phyloP scores from a whole-genome alignment of 2,797 vertebrate species.

The Pangasius macronema region DNA sequence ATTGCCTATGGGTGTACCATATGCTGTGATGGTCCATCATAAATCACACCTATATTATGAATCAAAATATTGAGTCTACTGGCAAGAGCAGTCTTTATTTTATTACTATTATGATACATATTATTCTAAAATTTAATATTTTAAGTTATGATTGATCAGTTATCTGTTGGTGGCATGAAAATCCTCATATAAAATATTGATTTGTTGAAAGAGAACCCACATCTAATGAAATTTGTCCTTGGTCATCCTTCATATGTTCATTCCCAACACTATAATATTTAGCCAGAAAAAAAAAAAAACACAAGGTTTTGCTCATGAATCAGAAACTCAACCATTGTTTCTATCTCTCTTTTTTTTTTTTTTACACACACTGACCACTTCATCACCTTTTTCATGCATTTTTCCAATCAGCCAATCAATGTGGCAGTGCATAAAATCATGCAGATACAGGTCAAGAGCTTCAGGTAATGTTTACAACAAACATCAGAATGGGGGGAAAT shows the following conservation, averaged over 20 bases:
- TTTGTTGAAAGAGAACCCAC: background rate
- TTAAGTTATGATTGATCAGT: background rate
- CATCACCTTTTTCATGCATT: background rate
- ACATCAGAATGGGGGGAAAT: background rate
- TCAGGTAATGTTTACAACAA: background rate
- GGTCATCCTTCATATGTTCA: background rate
- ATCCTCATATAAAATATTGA: background rate
- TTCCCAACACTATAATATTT: background rate
- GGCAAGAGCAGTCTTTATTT: background rate
- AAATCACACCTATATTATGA: conserved; percentile 12
- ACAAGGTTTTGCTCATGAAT: background rate
- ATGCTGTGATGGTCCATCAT: background rate
- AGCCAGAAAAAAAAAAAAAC: background rate
- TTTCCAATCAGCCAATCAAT: background rate
- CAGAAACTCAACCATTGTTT: background rate
- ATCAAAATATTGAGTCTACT: background rate
- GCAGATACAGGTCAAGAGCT: background rate
- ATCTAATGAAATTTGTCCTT: background rate
- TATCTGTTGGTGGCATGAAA: background rate
- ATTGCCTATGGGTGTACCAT: background rate
- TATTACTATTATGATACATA: background rate
- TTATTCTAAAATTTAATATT: background rate
- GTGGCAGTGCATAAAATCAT: background rate
- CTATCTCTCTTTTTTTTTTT: background rate
- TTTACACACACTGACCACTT: background rate